Base-by-base conservation (phyloP, 2,888 invertebrate species). In the Thecophora atra region DNA sequence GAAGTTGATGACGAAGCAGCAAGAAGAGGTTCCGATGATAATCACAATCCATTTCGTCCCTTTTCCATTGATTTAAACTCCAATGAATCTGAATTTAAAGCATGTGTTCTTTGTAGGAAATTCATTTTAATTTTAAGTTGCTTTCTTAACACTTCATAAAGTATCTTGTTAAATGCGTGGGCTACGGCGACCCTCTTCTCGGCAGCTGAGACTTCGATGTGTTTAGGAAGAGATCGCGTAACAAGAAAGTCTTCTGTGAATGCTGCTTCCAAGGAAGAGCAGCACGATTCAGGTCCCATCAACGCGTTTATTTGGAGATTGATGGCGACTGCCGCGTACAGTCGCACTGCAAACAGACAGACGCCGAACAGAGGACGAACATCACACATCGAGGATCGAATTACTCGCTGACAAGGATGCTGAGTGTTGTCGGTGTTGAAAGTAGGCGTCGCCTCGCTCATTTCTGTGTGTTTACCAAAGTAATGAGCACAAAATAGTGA, bases 361-460 rank as follows among this genome's bases (percentile, higher is more conserved):
- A 21, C 63, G 21, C 19, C 63, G 63, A 24, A 42, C 19, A 44
- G 63, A 19, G 19, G 21, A 21, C 62, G 62, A n/a, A n/a, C 11
- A 19, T 4, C 44, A 63, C 54, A 67, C 67, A 67, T 2, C 8
- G 28, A 54, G 67, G 6, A 54, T 67, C 67, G 37, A 56, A 54
- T 67, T 67, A 56, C 67, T 44, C 47, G 64, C 26, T 64, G 64
- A 64, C 64, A 47, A 37, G 56, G n/a, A n/a, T n/a, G n/a, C n/a
- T n/a, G n/a, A n/a, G 56, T 54, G 67, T 17, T 56, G 28, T 19
- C 30, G 56, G 67, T 67, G 67, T 42, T 67, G 67, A 67, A 67
- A 67, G 42, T 13, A 30, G 67, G 67, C 67, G 67, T 56, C 19
- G 66, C 44, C 21, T 67, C 24, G 17, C 37, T 30, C 64, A 28